Conservation (phyloP, 2,888 invertebrate genomes). For the Conops quadrifasciatus region DNA sequence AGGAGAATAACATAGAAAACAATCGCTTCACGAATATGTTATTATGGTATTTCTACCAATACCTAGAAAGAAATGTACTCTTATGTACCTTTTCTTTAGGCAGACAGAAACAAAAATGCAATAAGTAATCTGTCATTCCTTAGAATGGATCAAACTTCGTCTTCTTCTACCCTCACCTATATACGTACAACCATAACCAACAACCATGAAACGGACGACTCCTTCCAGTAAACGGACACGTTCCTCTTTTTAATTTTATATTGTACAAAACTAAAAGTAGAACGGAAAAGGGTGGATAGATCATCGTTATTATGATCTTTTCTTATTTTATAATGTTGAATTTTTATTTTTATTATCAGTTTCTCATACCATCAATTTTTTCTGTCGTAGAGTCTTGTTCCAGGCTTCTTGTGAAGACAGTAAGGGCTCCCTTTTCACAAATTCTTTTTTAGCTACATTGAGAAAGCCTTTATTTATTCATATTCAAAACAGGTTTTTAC, state of each 20-base stretch:
- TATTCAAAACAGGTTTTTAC: conserved; percentile 26
- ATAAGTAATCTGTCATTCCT: background rate
- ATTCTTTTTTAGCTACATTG: background rate
- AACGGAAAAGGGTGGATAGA: conserved; percentile 24
- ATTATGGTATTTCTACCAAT: too few species aligned
- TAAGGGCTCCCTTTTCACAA: too few species aligned
- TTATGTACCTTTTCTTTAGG: background rate
- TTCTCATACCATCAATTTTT: too few species aligned
- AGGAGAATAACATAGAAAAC: too few species aligned
- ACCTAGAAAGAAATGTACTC: background rate
- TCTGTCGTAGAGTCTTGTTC: too few species aligned
- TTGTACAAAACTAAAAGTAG: background rate
- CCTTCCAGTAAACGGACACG: conserved; percentile 7
- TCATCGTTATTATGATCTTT: background rate
- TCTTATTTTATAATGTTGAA: background rate
- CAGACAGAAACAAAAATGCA: background rate
- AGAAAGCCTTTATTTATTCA: background rate
- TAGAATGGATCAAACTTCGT: background rate
- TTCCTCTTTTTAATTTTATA: conserved; percentile 15
- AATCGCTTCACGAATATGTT: too few species aligned
- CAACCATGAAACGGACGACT: background rate
- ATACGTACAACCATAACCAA: background rate
- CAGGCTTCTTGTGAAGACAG: too few species aligned
- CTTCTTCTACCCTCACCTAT: conserved; percentile 1
- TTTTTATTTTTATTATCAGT: conserved; percentile 12